phyloP scores from a whole-genome alignment of 2,888 invertebrate genomes.

The Lacanobia wlatinum region DNA sequence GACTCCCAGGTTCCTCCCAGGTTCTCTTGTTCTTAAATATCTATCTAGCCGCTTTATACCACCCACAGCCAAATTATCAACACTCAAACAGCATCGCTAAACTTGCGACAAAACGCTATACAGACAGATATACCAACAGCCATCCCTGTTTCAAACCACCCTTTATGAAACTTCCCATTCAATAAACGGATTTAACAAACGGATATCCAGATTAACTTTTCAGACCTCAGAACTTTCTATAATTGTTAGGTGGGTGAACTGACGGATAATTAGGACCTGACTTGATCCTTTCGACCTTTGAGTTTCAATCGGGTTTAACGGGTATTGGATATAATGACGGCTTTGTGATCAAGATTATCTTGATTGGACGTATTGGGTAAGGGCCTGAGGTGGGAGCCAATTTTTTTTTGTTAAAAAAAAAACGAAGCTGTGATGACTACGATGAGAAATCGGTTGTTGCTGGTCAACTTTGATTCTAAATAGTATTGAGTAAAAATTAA shows the following conservation, averaged over 20 bases:
- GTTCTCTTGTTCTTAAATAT: not conserved
- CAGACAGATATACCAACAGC: not conserved
- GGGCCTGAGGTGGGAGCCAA: not conserved
- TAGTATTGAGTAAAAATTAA: no score
- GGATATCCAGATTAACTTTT: slow-evolving; percentile 47
- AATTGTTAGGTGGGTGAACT: slow-evolving; percentile 57
- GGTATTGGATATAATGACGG: slow-evolving; percentile 21
- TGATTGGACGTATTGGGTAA: not conserved
- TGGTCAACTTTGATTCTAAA: no score
- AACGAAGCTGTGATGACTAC: no score
- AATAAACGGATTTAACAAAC: slow-evolving; percentile 49
- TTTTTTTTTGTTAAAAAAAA: no score
- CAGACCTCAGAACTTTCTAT: slow-evolving; percentile 52
- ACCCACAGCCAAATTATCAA: not conserved
- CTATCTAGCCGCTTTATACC: not conserved
- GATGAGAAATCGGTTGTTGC: no score
- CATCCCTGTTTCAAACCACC: slow-evolving; percentile 9
- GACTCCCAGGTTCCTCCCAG: no score
- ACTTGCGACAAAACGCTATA: not conserved
- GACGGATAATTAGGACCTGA: slow-evolving; percentile 53
- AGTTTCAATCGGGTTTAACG: slow-evolving; percentile 36
- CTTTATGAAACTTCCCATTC: slow-evolving; percentile 47
- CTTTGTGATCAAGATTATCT: slow-evolving; percentile 19
- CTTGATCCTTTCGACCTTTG: slow-evolving; percentile 36
- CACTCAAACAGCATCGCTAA: slow-evolving; percentile 3